These are phyloP conservation scores for Xiphophorus hellerii DNA, from an alignment of 2,113 vertebrate species.

Conservation along the genomic window DNA sequence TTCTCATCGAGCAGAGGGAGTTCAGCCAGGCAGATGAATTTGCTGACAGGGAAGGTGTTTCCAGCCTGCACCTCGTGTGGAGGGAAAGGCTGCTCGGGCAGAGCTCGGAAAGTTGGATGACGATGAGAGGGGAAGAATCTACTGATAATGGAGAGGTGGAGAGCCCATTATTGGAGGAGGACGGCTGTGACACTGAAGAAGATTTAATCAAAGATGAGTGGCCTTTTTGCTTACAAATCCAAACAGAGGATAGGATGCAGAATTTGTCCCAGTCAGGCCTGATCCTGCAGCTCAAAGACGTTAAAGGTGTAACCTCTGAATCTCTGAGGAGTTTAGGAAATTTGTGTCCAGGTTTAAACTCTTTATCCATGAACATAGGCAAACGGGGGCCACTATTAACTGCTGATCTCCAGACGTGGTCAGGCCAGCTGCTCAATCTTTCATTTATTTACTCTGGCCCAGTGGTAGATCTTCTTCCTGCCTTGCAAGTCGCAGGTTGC, in stretches of 20 bases:
- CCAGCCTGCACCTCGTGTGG: constrained; percentile 66
- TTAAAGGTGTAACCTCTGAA: constrained; percentile 58
- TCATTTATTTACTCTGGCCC: constrained; percentile 61
- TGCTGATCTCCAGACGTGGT: constrained; percentile 58
- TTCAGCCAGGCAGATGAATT: constrained; percentile 61
- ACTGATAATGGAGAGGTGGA: constrained; percentile 18
- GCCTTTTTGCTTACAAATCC: neutral
- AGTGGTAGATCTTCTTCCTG: constrained; percentile 59
- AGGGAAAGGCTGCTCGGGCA: constrained; percentile 30
- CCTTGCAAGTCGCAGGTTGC: constrained; percentile 59
- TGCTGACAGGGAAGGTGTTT: constrained; percentile 53
- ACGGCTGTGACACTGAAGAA: constrained; percentile 30
- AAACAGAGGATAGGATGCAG: constrained; percentile 4
- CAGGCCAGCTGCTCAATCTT: constrained; percentile 66
- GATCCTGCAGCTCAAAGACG: constrained; percentile 61
- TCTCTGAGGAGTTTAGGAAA: constrained; percentile 55
- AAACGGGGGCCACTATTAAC: constrained; percentile 41
- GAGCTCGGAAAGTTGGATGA: neutral
- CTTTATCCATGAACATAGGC: constrained; percentile 62
- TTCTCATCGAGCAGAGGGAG: constrained; percentile 55
- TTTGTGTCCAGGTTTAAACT: constrained; percentile 70
- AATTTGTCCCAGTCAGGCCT: constrained; percentile 33
- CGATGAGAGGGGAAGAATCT: constrained; percentile 4
- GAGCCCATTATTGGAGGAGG: constrained; percentile 18
- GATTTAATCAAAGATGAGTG: constrained; percentile 17